phyloP scores from a whole-genome alignment of 2,888 invertebrate genomes.

The Plagodis pulveraria region DNA sequence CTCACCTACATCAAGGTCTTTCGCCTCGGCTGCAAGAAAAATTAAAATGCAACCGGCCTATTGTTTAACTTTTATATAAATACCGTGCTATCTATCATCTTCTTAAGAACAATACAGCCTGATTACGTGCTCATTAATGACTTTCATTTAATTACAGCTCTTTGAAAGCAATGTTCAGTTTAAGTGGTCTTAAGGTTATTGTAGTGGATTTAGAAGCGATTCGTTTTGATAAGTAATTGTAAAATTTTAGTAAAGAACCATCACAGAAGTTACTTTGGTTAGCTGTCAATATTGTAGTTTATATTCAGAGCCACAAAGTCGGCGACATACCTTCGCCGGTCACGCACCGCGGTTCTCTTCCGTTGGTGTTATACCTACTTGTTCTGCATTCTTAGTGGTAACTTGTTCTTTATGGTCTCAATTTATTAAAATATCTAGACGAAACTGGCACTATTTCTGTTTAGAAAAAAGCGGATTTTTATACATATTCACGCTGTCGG shows the following conservation, averaged over 20 bases:
- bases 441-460: slow-evolving; percentile 1
- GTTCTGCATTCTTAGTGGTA: slow-evolving; percentile 60
- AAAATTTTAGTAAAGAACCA: slow-evolving; percentile 4
- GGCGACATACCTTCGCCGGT: slow-evolving; percentile 56
- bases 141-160: slow-evolving; percentile 35
- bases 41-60: slow-evolving; percentile 35
- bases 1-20: slow-evolving; percentile 24
- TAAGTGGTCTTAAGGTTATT: slow-evolving; percentile 18
- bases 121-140: slow-evolving; percentile 37
- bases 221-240: background rate
- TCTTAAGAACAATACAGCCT: slow-evolving; percentile 40
- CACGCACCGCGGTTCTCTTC: slow-evolving; percentile 63
- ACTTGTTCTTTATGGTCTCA: slow-evolving; percentile 23
- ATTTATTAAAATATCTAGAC: background rate
- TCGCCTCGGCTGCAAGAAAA: slow-evolving; percentile 26
- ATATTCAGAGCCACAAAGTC: slow-evolving; percentile 53
- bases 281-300: slow-evolving; percentile 51
- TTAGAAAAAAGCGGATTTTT: no score
- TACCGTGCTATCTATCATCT: slow-evolving; percentile 35
- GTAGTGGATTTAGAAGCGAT: no score
- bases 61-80: slow-evolving; percentile 36
- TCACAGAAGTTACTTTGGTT: slow-evolving; percentile 17
- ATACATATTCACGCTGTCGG: background rate
- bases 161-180: slow-evolving; percentile 27
- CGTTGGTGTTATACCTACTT: slow-evolving; percentile 56